Evolutionary conservation across 30 jellyfish, hydroid and myxozoan genomes (phyloP), one percentile per base, ranked within the genome.

Genomic region (Aurelia aurita): DNA sequence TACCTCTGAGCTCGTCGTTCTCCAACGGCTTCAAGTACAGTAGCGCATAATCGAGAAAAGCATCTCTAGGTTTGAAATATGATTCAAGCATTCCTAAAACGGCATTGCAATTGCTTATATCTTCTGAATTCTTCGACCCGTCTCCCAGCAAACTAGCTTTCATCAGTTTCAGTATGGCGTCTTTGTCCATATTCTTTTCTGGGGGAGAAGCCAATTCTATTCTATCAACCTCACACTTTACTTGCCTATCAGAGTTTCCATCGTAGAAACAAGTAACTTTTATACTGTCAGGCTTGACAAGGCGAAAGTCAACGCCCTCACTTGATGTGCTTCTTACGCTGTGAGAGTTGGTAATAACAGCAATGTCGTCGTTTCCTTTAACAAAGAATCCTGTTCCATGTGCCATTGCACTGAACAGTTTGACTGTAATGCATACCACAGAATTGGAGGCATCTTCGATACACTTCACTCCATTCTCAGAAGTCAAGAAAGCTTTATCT

Each of bases 11-110:
- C 10, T 63, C 39, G n/a, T 63, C 74, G n/a, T 63, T 23, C 21
- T 63, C 54, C n/a, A 26, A 11, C 18, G 74, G 74, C 74, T 63
- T 63, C 74, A 63, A 18, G 74, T 63, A 23, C 39, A 63, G n/a
- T 10, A 63, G 14, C 1, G 39, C 74, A 23, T 63, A 63, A 26
- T 63, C 74, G 44, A 63, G 74, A 23, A 63, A 63, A 23, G 74
- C 74, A 63, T 63, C 74, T 63, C 74, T 63, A 13, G 18, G 34
- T 7, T 63, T 63, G 19, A 63, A 63, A 63, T 63, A 63, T 43
- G 39, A 4, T 63, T 16, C 25, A 18, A 63, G 74, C 74, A n/a
- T 23, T 22, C 18, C 74, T 23, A 63, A 16, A 22, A 49, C 54
- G 21, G 74, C 74, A 16, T 26, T 63, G 44, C 74, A 18, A 8